phyloP scores from a whole-genome alignment of 2,797 vertebrate species.

The Phrynocephalus forsythii region DNA sequence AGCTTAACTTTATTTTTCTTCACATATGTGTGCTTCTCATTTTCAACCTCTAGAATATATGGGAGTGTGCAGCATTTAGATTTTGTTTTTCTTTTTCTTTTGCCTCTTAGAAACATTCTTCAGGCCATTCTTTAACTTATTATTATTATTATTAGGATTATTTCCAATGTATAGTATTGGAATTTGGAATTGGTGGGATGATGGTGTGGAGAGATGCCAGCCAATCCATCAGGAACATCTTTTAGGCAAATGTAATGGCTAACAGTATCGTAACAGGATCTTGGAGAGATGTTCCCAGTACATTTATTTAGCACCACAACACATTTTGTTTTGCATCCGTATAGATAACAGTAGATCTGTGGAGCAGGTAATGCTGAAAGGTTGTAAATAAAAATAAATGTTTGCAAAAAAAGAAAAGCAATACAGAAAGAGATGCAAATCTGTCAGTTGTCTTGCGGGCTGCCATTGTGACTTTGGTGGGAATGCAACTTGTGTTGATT shows the following conservation, averaged over 20 bases:
- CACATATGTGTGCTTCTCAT: slow-evolving; percentile 57
- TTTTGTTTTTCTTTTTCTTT: slow-evolving; percentile 62
- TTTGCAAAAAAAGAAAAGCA: slow-evolving; percentile 22
- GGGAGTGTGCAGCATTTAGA: slow-evolving; percentile 66
- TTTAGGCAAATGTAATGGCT: not conserved
- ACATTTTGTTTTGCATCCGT: slow-evolving; percentile 38
- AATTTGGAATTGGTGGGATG: slow-evolving; percentile 65
- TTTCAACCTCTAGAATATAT: slow-evolving; percentile 72
- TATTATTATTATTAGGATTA: slow-evolving; percentile 68
- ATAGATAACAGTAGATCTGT: slow-evolving; percentile 28
- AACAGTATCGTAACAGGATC: not conserved
- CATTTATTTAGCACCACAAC: not conserved
- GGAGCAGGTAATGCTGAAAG: slow-evolving; percentile 48
- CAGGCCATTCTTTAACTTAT: slow-evolving; percentile 78
- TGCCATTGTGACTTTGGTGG: slow-evolving; percentile 22
- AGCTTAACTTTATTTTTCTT: slow-evolving; percentile 69
- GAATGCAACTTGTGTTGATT: slow-evolving; percentile 11
- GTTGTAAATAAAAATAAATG: slow-evolving; percentile 42
- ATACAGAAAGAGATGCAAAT: slow-evolving; percentile 7
- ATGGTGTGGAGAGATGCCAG: slow-evolving; percentile 24
- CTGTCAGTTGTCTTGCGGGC: not conserved
- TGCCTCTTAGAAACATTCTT: slow-evolving; percentile 61
- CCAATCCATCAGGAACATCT: slow-evolving; percentile 11
- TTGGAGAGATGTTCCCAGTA: not conserved
- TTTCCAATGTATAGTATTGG: slow-evolving; percentile 69